phyloP scores from a whole-genome alignment of 2,797 vertebrate genomes.

The Coreius guichenoti region DNA sequence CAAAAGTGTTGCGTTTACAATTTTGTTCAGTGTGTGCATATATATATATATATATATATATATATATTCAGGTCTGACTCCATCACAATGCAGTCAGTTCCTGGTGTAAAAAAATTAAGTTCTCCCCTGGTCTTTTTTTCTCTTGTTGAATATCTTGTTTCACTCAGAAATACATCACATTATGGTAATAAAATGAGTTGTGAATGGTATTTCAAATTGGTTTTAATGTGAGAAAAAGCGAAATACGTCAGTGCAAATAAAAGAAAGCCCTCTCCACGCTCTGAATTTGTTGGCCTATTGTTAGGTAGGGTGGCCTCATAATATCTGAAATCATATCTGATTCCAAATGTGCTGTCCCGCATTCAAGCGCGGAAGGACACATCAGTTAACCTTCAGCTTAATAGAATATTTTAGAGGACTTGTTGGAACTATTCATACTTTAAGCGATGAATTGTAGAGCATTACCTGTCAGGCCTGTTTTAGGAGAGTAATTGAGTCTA shows the following conservation, averaged over 20 bases:
- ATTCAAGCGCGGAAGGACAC: slow-evolving; percentile 22
- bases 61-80: too few relatives aligned
- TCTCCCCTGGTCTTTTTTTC: not conserved
- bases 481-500: not conserved
- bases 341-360: not conserved
- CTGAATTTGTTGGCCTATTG: slow-evolving; percentile 9
- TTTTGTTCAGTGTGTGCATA: too few relatives aligned
- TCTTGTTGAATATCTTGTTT: slow-evolving; percentile 12
- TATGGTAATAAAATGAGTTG: slow-evolving; percentile 22
- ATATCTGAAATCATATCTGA: slow-evolving; percentile 25
- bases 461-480: not conserved
- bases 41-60: too few relatives aligned
- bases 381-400: slow-evolving; percentile 42
- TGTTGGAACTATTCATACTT: not conserved
- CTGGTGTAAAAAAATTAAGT: not conserved
- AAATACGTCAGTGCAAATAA: slow-evolving; percentile 11
- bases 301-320: not conserved
- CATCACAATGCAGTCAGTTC: not conserved
- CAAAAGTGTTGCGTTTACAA: too few relatives aligned
- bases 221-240: slow-evolving; percentile 5
- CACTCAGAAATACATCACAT: slow-evolving; percentile 18
- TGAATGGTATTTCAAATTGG: slow-evolving; percentile 12
- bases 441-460: slow-evolving; percentile 6
- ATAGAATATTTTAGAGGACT: slow-evolving; percentile 25
- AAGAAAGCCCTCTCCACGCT: not conserved